Evolutionary conservation across 64 coral and sea anemone genomes (phyloP).

Genomic region (Actinia tenebrosa): DNA sequence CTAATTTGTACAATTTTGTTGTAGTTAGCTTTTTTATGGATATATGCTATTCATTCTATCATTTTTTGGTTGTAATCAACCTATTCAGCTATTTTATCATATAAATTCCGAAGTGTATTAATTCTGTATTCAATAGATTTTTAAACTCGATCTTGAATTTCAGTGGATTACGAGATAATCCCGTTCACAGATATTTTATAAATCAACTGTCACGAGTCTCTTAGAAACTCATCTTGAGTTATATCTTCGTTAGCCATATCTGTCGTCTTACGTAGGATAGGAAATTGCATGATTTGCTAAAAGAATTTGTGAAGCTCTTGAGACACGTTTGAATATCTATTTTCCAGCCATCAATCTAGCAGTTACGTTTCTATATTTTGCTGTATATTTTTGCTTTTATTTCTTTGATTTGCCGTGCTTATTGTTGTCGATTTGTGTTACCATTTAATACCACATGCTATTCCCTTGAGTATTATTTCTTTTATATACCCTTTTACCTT

Average conservation of each 20-base stretch:
- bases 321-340: neutral
- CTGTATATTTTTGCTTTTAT: no score
- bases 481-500: no score
- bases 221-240: neutral
- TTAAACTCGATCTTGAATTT: neutral
- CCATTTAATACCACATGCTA: no score
- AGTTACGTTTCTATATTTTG: no score
- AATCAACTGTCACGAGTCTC: neutral
- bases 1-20: no score
- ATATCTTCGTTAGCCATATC: neutral
- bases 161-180: constrained; percentile 2
- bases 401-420: no score
- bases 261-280: neutral
- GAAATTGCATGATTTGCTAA: neutral
- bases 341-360: no score
- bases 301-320: neutral
- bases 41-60: no score
- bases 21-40: no score
- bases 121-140: neutral
- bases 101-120: neutral
- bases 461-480: no score
- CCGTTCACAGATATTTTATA: neutral
- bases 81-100: neutral
- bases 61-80: neutral
- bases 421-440: no score